A percentile compares a stretch with the other conserved stretches of the same genome.
phyloP scores from a whole-genome alignment of 2,797 vertebrate genomes.

The Onychomys arenicola region DNA sequence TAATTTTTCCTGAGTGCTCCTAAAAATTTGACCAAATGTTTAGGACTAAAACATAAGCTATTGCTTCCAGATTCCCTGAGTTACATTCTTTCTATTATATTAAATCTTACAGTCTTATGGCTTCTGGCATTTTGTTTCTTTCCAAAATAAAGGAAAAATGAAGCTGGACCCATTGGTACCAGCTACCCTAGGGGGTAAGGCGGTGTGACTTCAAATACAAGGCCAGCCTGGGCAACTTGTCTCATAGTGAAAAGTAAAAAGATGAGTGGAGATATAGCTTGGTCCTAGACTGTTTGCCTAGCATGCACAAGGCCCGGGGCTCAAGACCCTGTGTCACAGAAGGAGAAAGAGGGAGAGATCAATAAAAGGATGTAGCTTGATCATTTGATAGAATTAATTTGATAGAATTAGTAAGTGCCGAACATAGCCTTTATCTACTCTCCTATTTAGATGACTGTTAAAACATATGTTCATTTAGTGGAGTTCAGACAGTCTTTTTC shows the following conservation, averaged over 20 bases:
- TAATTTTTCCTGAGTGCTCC: constrained; percentile 32
- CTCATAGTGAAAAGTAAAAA: background rate
- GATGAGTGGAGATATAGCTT: background rate
- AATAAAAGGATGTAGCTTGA: background rate
- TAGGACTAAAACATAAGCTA: background rate
- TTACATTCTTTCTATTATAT: constrained; percentile 22
- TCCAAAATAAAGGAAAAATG: background rate
- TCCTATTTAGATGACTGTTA: background rate
- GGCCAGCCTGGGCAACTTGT: background rate
- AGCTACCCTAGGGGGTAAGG: background rate
- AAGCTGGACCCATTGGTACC: background rate
- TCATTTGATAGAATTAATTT: background rate
- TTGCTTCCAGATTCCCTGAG: background rate
- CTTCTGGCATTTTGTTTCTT: constrained; percentile 46
- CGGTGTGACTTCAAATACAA: background rate
- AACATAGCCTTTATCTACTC: background rate
- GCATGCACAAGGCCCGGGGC: too few species aligned
- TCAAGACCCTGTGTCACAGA: background rate
- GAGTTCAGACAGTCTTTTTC: background rate
- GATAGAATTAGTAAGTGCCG: too few species aligned
- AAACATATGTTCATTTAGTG: background rate
- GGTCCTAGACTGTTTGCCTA: background rate
- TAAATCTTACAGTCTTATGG: background rate
- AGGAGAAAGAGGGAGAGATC: background rate
- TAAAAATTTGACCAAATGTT: constrained; percentile 8